These are phyloP conservation scores for Sitophilus oryzae DNA, from an alignment of 1,140 invertebrate genomes.

Conservation along the genomic window DNA sequence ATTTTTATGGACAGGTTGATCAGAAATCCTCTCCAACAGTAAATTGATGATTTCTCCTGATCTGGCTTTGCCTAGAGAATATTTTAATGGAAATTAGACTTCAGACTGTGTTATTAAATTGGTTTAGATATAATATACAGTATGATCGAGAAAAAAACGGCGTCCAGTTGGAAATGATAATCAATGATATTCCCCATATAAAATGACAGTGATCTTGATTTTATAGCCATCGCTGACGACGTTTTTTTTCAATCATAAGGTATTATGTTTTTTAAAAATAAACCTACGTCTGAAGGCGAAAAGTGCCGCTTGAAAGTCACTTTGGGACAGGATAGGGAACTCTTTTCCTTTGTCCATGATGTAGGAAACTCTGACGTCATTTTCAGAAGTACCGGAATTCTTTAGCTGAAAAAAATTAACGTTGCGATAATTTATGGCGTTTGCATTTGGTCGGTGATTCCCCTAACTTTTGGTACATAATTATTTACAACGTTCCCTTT, in stretches of 20 bases:
- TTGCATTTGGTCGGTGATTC: not conserved
- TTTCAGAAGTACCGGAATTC: conserved; percentile 37
- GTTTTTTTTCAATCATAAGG: too few species aligned
- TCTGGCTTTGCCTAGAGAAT: conserved; percentile 29
- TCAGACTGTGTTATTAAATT: not conserved
- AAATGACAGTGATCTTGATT: too few species aligned
- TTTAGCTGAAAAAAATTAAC: conserved; percentile 38
- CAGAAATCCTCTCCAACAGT: conserved; percentile 32
- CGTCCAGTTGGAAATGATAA: too few species aligned
- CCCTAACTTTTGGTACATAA: not conserved
- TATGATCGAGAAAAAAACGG: too few species aligned
- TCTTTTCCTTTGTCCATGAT: conserved; percentile 35
- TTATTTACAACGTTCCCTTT: not conserved
- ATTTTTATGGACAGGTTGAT: conserved; percentile 15
- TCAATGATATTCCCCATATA: too few species aligned
- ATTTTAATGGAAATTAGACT: not conserved
- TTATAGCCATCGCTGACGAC: too few species aligned
- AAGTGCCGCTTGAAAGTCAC: conserved; percentile 38
- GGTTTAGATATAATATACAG: not conserved
- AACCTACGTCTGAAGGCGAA: conserved; percentile 33
- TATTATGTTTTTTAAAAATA: too few species aligned
- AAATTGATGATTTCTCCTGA: conserved; percentile 37
- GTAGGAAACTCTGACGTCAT: conserved; percentile 39
- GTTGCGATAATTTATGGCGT: not conserved
- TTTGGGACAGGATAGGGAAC: conserved; percentile 36